Base-by-base conservation (phyloP, 2,888 invertebrate species). In the Tipula unca region DNA sequence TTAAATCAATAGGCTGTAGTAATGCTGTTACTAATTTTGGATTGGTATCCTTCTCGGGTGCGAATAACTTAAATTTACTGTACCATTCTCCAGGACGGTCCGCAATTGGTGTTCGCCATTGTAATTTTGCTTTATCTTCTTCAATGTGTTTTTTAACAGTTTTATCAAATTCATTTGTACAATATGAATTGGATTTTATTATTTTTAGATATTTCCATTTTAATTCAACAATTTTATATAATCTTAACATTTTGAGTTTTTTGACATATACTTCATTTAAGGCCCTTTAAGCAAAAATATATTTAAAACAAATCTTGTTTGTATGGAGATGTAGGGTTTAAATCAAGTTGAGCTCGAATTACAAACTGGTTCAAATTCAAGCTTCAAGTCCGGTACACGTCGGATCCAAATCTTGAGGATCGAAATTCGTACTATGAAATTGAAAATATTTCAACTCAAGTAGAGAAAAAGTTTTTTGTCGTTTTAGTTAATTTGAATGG, bases 81-180 rank as follows among this genome's bases (percentile, higher is more conserved):
- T 91, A 92, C 92, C 93, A 93, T 88, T 93, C 92, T 0, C 92
- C 93, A 0, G 93, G 92, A 29, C 92, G 91, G 86, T 94, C 91
- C 85, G 92, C 92, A 91, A 93, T 92, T 0, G 93, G 93, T 84
- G 91, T 93, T n/a, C 94, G 91, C 94, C 94, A 94, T 85, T 93
- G 91, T 39, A 93, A 90, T 86, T 92, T 92, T 82, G 89, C 89
- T 88, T 93, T 90, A 4, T 90, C 90, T n/a, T 87, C 87, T 0
- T 87, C 88, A 29, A 91, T 86, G 86, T 90, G 89, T 32, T 88
- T 87, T 1, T 88, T 83, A 10, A 85, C 54, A 14, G 2, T 29
- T 42, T 85, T 83, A 69, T 69, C 69, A 25, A 69, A 25, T 69
- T 10, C 69, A 69, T 13, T 69, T 4, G 69, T 69, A 25, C 69